Conservation (phyloP, 2,797 vertebrate species). For the Molothrus ater region DNA sequence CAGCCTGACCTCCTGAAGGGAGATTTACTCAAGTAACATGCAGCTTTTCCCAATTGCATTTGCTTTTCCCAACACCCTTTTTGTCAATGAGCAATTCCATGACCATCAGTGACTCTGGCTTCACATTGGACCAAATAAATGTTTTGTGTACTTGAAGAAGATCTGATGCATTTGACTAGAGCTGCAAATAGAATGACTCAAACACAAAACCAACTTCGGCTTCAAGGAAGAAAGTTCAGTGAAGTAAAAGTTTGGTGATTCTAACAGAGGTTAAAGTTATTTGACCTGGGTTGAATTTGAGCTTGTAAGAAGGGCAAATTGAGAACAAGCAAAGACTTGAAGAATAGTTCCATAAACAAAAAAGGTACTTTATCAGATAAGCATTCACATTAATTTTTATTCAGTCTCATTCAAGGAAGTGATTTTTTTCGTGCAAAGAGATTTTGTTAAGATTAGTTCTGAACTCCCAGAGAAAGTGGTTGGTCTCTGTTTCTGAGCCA, state of each 20-base stretch:
- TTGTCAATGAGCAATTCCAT: not conserved
- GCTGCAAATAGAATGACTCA: not conserved
- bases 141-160: not conserved
- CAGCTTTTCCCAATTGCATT: not conserved
- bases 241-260: not conserved
- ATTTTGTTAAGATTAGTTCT: not conserved
- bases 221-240: not conserved
- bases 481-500: not conserved
- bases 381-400: not conserved
- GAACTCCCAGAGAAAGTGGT: not conserved
- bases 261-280: not conserved
- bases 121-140: not conserved
- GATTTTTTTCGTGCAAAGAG: not conserved
- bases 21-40: not conserved
- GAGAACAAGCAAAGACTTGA: not conserved
- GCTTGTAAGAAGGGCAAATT: not conserved
- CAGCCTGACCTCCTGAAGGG: conserved; percentile 15
- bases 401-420: not conserved
- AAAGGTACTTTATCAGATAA: conserved; percentile 4
- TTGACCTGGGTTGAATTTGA: not conserved
- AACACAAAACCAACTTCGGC: not conserved
- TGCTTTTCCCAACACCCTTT: not conserved
- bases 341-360: conserved; percentile 1
- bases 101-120: not conserved
- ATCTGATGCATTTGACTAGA: not conserved